Evolutionary conservation across 2,113 vertebrate species (phyloP).

Genomic region (Brachionichthys hirsutus): DNA sequence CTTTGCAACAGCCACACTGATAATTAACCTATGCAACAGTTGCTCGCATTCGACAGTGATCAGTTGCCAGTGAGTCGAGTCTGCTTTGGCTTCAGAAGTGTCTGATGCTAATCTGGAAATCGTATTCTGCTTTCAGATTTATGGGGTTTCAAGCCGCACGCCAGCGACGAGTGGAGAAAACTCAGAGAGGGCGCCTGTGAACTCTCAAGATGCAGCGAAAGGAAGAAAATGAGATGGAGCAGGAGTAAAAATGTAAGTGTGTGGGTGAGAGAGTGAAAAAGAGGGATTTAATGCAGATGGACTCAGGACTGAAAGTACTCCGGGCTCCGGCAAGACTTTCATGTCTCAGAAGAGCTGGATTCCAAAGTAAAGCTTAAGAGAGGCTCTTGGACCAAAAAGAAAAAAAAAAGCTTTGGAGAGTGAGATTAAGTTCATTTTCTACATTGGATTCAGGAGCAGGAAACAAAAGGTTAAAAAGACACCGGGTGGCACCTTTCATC

Average conservation of each 20-base stretch:
- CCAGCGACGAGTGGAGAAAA: constrained; percentile 10
- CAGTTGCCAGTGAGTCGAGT: constrained; percentile 23
- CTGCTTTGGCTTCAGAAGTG: constrained; percentile 6
- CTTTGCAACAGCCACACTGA: constrained; percentile 32
- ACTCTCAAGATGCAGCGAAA: constrained; percentile 63
- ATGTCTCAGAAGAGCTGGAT: constrained; percentile 82
- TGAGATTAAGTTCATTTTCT: constrained; percentile 80
- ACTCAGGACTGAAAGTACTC: constrained; percentile 83
- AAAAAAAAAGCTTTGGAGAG: constrained; percentile 72
- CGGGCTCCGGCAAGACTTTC: constrained; percentile 79
- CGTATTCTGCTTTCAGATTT: constrained; percentile 41
- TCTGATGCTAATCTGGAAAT: constrained; percentile 41
- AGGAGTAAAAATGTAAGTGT: constrained; percentile 29
- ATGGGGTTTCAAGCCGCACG: constrained; percentile 34
- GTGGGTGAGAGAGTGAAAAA: constrained; percentile 42
- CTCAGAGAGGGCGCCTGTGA: constrained; percentile 22
- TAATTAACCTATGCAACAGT: constrained; percentile 61
- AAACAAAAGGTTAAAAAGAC: constrained; percentile 60
- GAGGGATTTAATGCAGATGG: constrained; percentile 79
- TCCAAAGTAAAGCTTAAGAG: constrained; percentile 81
- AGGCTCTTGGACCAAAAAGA: constrained; percentile 67
- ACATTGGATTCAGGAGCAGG: constrained; percentile 72
- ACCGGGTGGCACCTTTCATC: constrained; percentile 64
- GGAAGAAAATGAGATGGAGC: constrained; percentile 52
- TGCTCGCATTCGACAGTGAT: constrained; percentile 40